Conservation (phyloP, 1,140 invertebrate genomes). For the Pararge aegeria region DNA sequence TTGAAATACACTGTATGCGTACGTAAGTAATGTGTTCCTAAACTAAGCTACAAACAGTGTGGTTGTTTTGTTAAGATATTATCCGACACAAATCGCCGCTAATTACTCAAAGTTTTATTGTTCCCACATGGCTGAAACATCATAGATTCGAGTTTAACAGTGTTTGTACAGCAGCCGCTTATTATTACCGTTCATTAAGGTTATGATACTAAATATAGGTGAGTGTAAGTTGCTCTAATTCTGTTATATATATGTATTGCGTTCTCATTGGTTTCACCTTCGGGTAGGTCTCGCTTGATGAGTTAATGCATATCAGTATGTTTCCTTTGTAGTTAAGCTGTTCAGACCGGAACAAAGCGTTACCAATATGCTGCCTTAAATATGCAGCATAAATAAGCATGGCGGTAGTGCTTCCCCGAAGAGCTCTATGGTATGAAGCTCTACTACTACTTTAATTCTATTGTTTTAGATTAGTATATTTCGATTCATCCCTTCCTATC, state of each 20-base stretch:
- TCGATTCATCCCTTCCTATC: too few species aligned
- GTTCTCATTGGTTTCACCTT: conserved; percentile 29
- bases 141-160: conserved; percentile 40
- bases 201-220: conserved; percentile 30
- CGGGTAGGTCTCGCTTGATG: conserved; percentile 44
- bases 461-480: too few species aligned
- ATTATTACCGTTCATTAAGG: conserved; percentile 27
- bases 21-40: neutral
- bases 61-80: conserved; percentile 4
- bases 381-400: too few species aligned
- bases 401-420: too few species aligned
- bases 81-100: conserved; percentile 13
- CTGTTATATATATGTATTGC: conserved; percentile 22
- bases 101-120: conserved; percentile 45
- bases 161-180: conserved; percentile 48
- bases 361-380: too few species aligned
- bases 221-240: conserved; percentile 27
- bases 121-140: conserved; percentile 46
- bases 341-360: too few species aligned
- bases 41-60: neutral
- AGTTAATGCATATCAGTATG: too few species aligned
- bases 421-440: too few species aligned
- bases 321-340: too few species aligned
- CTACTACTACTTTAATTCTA: too few species aligned
- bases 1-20: neutral